Percentiles rank a stretch among this genome's conserved stretches.
phyloP scores from a whole-genome alignment of 2,888 invertebrate genomes.

The Oligia strigilis region DNA sequence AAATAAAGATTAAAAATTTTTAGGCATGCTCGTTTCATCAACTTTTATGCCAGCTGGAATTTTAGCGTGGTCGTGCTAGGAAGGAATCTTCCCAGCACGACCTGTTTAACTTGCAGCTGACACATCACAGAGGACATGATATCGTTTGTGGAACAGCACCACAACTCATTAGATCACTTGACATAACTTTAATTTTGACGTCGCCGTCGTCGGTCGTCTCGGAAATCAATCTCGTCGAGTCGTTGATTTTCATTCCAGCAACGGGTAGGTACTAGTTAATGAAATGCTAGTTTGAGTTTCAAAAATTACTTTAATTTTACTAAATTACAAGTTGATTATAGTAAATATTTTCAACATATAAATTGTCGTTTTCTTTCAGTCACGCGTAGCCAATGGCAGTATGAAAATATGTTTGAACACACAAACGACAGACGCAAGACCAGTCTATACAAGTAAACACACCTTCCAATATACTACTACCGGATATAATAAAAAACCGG shows the following conservation, averaged over 20 bases:
- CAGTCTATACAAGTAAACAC: not conserved
- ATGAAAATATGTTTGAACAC: slow-evolving; percentile 31
- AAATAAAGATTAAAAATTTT: too few relatives aligned
- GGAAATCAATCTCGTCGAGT: not conserved
- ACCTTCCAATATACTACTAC: not conserved
- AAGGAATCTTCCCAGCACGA: too few relatives aligned
- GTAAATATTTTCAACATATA: slow-evolving; percentile 28
- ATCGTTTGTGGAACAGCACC: too few relatives aligned
- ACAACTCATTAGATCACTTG: not conserved
- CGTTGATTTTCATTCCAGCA: not conserved
- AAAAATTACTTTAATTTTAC: slow-evolving; percentile 19
- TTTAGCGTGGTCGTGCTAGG: too few relatives aligned
- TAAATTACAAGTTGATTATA: slow-evolving; percentile 29
- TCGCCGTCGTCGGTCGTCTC: not conserved
- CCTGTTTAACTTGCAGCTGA: too few relatives aligned
- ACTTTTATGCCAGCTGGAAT: too few relatives aligned
- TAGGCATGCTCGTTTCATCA: too few relatives aligned
- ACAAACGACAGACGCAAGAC: slow-evolving; percentile 25
- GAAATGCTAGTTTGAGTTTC: slow-evolving; percentile 2
- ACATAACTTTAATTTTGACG: not conserved
- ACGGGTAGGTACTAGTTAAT: not conserved
- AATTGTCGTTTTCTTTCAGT: slow-evolving; percentile 32
- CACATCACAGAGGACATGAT: too few relatives aligned
- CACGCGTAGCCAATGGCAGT: slow-evolving; percentile 31
- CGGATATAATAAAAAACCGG: too few relatives aligned